Evolutionary conservation across 2,113 vertebrate species (phyloP).

Genomic region (Aphyosemion australe): DNA sequence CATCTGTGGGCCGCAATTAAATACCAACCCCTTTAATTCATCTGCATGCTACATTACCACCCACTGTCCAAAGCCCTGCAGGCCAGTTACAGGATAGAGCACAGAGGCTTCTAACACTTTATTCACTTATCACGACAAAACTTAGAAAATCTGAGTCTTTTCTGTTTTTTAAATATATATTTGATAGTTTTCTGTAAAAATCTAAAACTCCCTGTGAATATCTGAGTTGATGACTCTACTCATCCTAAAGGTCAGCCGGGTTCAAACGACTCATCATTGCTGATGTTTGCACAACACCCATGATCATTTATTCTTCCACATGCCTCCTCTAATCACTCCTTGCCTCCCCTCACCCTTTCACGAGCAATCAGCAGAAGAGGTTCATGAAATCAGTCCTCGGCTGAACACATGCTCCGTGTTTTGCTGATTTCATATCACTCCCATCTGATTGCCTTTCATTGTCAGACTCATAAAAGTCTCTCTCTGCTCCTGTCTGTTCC

Average conservation of each 20-base stretch:
- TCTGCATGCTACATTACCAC: constrained; percentile 70
- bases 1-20: constrained; percentile 76
- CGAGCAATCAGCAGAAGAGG: constrained; percentile 48
- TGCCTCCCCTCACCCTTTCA: constrained; percentile 27
- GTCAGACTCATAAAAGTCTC: constrained; percentile 58
- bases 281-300: constrained; percentile 22
- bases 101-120: constrained; percentile 12
- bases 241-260: constrained; percentile 2
- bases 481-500: constrained; percentile 33
- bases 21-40: constrained; percentile 72
- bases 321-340: constrained; percentile 8
- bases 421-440: constrained; percentile 57
- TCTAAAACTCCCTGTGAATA: not conserved
- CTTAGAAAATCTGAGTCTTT: not conserved
- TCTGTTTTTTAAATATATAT: too few relatives aligned
- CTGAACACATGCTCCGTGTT: constrained; percentile 50
- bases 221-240: not conserved
- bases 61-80: constrained; percentile 45
- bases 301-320: constrained; percentile 9
- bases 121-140: constrained; percentile 3
- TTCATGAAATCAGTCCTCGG: constrained; percentile 60
- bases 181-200: too few relatives aligned
- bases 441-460: constrained; percentile 60
- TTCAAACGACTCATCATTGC: constrained; percentile 16
- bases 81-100: constrained; percentile 34